Evolutionary conservation across 2,113 vertebrate genomes (phyloP), one percentile per base, ranked within the genome.

Genomic region (Potamarius usumacintae): DNA sequence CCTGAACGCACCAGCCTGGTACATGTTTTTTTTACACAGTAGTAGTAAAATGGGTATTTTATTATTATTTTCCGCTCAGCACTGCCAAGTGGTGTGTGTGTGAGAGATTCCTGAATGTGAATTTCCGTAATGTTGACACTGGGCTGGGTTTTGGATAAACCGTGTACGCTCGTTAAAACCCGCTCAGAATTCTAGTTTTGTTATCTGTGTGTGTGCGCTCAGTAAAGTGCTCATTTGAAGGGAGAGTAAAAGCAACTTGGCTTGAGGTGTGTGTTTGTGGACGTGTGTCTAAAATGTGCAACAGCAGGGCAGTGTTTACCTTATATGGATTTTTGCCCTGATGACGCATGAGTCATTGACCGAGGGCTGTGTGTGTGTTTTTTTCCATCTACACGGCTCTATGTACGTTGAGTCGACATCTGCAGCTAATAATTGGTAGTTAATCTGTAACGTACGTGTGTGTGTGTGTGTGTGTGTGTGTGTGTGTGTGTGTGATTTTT

Each of bases 261-360:
- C 1, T 52, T 63, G 25, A 78, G 27, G 48, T 67, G 76, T n/a
- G 74, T 81, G 30, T 17, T 42, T 65, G 27, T 83, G 80, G 55
- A 57, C 22, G 34, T 50, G 86, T 17, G 85, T 91, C 91, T 93
- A 89, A 92, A 92, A 92, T 27, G 76, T 91, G 90, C 91, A 87
- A 15, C 30, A 85, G 53, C 89, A 86, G 90, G 83, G 25, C 87
- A 83, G 88, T 52, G 62, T 91, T 92, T 91, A 34, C 93, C 94
- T 94, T 94, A 92, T 94, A 94, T 92, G 93, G 94, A 88, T 91
- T 93, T 94, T 90, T 91, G 77, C 88, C 91, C 90, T 91, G 83
- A 92, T 93, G 88, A 83, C 85, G 82, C 86, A 87, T 89, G 92
- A 94, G 90, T 94, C 94, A 94, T 53, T 79, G 55, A 81, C 91